These are phyloP conservation scores for Mormoops blainvillei DNA, from an alignment of 2,113 vertebrate species.

Conservation along the genomic window DNA sequence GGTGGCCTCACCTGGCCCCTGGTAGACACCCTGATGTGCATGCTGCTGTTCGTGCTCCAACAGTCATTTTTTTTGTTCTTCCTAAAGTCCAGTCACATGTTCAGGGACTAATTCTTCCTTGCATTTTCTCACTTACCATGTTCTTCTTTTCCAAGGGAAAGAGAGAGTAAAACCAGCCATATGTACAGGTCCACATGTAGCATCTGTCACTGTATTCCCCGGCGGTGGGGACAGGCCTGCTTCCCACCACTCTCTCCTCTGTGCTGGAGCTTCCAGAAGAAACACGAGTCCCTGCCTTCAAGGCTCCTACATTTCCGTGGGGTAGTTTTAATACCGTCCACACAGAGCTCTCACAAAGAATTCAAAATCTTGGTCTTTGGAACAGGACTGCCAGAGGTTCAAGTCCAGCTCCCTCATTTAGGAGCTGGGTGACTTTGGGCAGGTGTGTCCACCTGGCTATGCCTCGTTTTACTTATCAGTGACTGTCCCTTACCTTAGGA, in stretches of 20 bases:
- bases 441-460: not conserved
- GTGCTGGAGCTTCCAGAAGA: not conserved
- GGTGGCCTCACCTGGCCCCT: not conserved
- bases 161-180: not conserved
- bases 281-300: fast-evolving
- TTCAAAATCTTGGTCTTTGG: not conserved
- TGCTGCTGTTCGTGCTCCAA: not conserved
- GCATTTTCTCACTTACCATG: not conserved
- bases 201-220: fast-evolving
- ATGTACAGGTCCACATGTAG: too few relatives aligned
- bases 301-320: fast-evolving
- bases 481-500: not conserved
- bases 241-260: not conserved
- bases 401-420: not conserved
- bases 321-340: not conserved
- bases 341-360: not conserved
- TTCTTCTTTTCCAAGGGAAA: not conserved
- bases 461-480: not conserved
- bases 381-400: too few relatives aligned
- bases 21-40: fast-evolving
- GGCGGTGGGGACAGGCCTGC: fast-evolving
- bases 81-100: fast-evolving
- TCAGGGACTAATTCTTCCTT: not conserved
- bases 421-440: not conserved
- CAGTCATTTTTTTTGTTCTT: not conserved